Evolutionary conservation across 1,140 invertebrate genomes (phyloP).

Genomic region (Spodoptera litura): DNA sequence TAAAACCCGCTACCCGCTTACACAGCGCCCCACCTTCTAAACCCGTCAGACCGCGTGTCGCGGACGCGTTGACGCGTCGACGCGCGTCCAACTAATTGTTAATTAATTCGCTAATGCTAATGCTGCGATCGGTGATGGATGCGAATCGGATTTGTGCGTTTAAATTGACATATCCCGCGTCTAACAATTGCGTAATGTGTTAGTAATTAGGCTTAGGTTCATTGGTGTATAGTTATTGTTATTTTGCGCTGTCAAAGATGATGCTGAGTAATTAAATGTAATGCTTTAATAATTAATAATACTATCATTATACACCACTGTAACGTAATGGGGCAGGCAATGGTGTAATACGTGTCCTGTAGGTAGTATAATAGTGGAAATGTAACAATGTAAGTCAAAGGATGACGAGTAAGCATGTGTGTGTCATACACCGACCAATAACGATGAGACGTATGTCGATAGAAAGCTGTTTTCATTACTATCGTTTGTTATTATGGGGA

Average conservation of each 20-base stretch:
- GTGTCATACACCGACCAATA: too few relatives aligned
- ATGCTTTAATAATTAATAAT: too few relatives aligned
- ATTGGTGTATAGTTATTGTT: background rate
- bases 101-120: conserved; percentile 66
- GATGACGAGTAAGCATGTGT: too few relatives aligned
- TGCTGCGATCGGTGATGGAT: conserved; percentile 63
- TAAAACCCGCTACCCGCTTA: conserved; percentile 18
- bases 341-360: too few relatives aligned
- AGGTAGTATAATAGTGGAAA: too few relatives aligned
- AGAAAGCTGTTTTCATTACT: too few relatives aligned
- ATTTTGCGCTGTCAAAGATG: background rate
- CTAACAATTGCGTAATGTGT: conserved; percentile 39
- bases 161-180: conserved; percentile 50
- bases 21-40: conserved; percentile 1
- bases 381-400: too few relatives aligned
- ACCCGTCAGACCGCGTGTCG: conserved; percentile 39
- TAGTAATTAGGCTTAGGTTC: conserved; percentile 34
- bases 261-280: background rate
- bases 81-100: conserved; percentile 58
- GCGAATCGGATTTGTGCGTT: conserved; percentile 61
- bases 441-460: too few relatives aligned
- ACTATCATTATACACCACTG: too few relatives aligned
- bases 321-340: too few relatives aligned
- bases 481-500: too few relatives aligned
- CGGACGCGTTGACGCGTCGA: conserved; percentile 47